Conservation (phyloP, 2,113 vertebrate species). For the Takifugu bimaculatus region DNA sequence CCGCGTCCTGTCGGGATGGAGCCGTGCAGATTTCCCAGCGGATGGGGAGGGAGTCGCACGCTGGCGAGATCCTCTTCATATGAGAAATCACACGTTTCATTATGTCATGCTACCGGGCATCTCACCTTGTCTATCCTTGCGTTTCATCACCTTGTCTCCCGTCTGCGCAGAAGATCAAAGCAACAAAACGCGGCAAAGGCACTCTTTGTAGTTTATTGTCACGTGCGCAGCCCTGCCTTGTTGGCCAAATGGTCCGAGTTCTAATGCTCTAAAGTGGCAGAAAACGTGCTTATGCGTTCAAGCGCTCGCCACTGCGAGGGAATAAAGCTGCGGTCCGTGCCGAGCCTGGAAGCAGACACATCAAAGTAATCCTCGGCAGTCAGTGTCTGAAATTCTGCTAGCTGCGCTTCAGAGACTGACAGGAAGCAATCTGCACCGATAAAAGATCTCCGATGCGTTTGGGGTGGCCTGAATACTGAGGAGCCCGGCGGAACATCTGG, state of each 20-base stretch:
- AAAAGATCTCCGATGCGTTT: conserved; percentile 54
- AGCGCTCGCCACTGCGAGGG: conserved; percentile 10
- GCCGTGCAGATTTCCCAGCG: conserved; percentile 40
- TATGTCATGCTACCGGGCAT: neutral
- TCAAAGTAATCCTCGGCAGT: conserved; percentile 52
- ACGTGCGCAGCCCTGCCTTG: too few relatives aligned
- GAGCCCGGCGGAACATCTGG: conserved; percentile 31
- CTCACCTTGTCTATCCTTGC: conserved; percentile 1
- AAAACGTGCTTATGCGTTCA: too few relatives aligned
- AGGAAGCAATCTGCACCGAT: conserved; percentile 54
- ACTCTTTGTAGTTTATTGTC: neutral
- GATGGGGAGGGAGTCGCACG: neutral
- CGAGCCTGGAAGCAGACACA: conserved; percentile 41
- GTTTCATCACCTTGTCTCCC: conserved; percentile 34
- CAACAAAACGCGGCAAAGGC: conserved; percentile 13
- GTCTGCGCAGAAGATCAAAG: conserved; percentile 15
- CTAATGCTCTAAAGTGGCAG: too few relatives aligned
- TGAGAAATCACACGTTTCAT: too few relatives aligned
- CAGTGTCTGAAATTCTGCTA: conserved; percentile 54
- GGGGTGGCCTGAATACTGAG: conserved; percentile 57
- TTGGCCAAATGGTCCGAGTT: too few relatives aligned
- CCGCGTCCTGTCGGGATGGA: conserved; percentile 18
- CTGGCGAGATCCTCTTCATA: neutral
- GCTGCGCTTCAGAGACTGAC: conserved; percentile 63
- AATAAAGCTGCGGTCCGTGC: conserved; percentile 36